phyloP scores from a whole-genome alignment of 2,113 vertebrate genomes.

The Podarcis raffonei region DNA sequence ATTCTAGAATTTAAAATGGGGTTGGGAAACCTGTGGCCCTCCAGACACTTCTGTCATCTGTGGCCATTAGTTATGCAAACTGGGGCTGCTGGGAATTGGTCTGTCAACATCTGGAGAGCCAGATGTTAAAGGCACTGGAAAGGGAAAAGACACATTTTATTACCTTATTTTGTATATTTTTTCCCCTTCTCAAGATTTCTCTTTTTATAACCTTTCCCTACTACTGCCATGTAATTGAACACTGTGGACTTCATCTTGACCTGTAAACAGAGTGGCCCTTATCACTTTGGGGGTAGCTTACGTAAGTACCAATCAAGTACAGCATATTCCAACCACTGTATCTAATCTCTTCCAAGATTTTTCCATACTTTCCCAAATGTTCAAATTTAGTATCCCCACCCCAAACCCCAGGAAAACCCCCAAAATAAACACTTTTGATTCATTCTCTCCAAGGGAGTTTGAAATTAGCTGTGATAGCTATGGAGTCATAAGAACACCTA shows the following conservation, averaged over 20 bases:
- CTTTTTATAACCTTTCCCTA: slow-evolving; percentile 6
- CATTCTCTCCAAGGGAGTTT: background rate
- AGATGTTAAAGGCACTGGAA: background rate
- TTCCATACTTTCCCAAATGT: slow-evolving; percentile 33
- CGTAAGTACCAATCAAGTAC: slow-evolving; percentile 33
- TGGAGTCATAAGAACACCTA: background rate
- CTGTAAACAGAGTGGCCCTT: slow-evolving; percentile 27
- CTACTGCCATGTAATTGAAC: slow-evolving; percentile 29
- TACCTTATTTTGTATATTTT: background rate
- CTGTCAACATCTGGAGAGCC: too few species aligned
- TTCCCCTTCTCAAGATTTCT: slow-evolving; percentile 19
- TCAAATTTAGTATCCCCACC: slow-evolving; percentile 5
- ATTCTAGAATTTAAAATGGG: background rate
- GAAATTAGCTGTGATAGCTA: slow-evolving; percentile 8
- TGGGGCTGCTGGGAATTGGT: background rate
- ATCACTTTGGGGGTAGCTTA: slow-evolving; percentile 28
- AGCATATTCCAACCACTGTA: slow-evolving; percentile 19
- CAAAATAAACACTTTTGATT: background rate
- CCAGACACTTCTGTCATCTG: background rate
- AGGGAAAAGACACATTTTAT: background rate
- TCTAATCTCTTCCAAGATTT: background rate
- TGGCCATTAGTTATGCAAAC: background rate
- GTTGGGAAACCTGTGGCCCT: too few species aligned
- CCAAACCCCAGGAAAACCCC: background rate
- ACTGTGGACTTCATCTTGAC: slow-evolving; percentile 30